These are phyloP conservation scores for Acrobasis consociella DNA, from an alignment of 2,888 invertebrate species.

Conservation along the genomic window DNA sequence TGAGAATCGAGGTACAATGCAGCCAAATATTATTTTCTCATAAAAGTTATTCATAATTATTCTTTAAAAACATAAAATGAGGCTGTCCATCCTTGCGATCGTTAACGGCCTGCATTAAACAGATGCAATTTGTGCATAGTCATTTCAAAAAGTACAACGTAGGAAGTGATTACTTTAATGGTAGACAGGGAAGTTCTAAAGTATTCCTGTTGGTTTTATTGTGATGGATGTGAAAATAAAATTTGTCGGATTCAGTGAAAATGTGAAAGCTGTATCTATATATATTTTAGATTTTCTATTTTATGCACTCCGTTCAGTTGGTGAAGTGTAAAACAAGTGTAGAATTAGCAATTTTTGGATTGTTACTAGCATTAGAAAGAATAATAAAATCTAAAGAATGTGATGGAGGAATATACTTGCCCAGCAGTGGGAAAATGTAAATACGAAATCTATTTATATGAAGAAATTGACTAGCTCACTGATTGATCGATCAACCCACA, in stretches of 20 bases:
- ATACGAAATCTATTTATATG: too few species aligned
- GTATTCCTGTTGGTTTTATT: slow-evolving; percentile 63
- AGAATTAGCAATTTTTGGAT: too few species aligned
- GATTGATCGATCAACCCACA: too few species aligned
- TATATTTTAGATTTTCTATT: background rate
- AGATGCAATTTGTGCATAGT: slow-evolving; percentile 41
- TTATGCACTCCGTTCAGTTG: background rate
- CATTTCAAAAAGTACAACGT: slow-evolving; percentile 61
- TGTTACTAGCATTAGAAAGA: too few species aligned
- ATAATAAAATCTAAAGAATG: too few species aligned
- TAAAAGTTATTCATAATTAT: background rate
- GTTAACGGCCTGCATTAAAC: slow-evolving; percentile 25
- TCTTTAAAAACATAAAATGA: background rate
- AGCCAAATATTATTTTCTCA: too few species aligned
- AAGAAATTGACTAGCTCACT: too few species aligned
- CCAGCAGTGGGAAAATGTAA: too few species aligned
- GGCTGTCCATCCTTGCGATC: background rate
- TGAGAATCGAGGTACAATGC: too few species aligned
- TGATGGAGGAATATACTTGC: too few species aligned
- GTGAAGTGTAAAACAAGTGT: background rate
- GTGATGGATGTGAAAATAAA: slow-evolving; percentile 62
- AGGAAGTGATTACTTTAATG: slow-evolving; percentile 78
- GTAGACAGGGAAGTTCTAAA: slow-evolving; percentile 65
- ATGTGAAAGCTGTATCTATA: background rate
- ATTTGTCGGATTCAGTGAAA: background rate